Evolutionary conservation across 2,888 invertebrate species (phyloP).

Genomic region (Petrophora chlorosata): DNA sequence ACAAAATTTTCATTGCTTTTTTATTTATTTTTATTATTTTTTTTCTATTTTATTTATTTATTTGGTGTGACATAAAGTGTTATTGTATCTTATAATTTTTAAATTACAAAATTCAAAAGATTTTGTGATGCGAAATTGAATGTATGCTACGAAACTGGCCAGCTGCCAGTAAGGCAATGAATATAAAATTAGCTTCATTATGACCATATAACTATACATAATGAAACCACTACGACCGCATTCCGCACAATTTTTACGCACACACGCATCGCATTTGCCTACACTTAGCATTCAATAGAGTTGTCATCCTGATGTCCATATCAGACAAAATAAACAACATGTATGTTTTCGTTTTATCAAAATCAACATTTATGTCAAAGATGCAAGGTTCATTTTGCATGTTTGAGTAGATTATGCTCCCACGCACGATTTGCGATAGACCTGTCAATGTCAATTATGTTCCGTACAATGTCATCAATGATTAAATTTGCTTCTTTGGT

Average conservation of each 20-base stretch:
- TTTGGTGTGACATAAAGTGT: too few species aligned
- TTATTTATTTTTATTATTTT: too few species aligned
- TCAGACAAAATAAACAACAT: constrained; percentile 6
- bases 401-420: constrained; percentile 9
- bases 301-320: constrained; percentile 27
- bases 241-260: constrained; percentile 17
- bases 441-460: constrained; percentile 32
- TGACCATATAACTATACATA: neutral
- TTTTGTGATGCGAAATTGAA: too few species aligned
- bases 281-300: constrained; percentile 31
- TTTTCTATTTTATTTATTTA: too few species aligned
- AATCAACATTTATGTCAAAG: neutral
- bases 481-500: constrained; percentile 10
- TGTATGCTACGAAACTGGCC: too few species aligned
- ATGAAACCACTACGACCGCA: neutral
- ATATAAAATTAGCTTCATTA: too few species aligned
- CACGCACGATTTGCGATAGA: constrained; percentile 21
- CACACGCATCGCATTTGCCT: constrained; percentile 21
- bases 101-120: too few species aligned
- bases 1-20: too few species aligned
- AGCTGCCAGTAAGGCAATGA: too few species aligned
- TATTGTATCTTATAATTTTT: too few species aligned
- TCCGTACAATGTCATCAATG: constrained; percentile 18
- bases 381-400: constrained; percentile 6
- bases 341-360: neutral